Conservation (phyloP, 92 coral and sea anemone species). For the Heliopora coerulea region DNA sequence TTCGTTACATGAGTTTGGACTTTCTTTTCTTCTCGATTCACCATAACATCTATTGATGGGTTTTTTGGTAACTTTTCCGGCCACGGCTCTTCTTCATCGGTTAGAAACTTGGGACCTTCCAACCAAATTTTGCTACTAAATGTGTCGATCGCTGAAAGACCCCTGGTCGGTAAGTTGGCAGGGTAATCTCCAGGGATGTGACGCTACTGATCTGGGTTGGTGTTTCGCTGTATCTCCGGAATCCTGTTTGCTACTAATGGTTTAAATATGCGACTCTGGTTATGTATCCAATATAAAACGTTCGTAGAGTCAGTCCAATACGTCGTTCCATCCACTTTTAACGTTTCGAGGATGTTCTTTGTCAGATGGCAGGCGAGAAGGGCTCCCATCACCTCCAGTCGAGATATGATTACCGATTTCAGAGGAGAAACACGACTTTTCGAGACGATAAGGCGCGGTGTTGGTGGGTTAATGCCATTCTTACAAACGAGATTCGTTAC, state of each 20-base stretch:
- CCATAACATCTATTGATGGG: constrained; percentile 16
- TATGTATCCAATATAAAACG: constrained; percentile 54
- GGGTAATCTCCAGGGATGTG: constrained; percentile 40
- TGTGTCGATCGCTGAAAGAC: constrained; percentile 29
- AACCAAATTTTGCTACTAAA: constrained; percentile 39
- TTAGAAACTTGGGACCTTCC: constrained; percentile 44
- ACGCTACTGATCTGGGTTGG: constrained; percentile 42
- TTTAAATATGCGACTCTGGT: constrained; percentile 38
- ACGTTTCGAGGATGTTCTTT: constrained; percentile 12
- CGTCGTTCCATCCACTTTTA: constrained; percentile 25
- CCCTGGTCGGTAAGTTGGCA: constrained; percentile 46
- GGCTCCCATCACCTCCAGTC: constrained; percentile 51
- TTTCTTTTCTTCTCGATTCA: background rate
- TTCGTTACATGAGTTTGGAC: background rate
- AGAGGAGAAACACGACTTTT: constrained; percentile 44
- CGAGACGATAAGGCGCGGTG: constrained; percentile 40
- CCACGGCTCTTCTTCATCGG: constrained; percentile 42
- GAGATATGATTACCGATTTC: constrained; percentile 36
- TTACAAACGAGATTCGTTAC: constrained; percentile 27
- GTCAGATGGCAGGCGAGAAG: constrained; percentile 40
- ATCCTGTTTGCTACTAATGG: constrained; percentile 47
- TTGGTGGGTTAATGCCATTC: constrained; percentile 13
- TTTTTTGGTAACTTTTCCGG: constrained; percentile 40
- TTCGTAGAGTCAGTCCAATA: constrained; percentile 51
- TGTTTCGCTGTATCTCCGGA: constrained; percentile 44